phyloP scores from a whole-genome alignment of 2,113 vertebrate genomes.

The Oryzias javanicus region DNA sequence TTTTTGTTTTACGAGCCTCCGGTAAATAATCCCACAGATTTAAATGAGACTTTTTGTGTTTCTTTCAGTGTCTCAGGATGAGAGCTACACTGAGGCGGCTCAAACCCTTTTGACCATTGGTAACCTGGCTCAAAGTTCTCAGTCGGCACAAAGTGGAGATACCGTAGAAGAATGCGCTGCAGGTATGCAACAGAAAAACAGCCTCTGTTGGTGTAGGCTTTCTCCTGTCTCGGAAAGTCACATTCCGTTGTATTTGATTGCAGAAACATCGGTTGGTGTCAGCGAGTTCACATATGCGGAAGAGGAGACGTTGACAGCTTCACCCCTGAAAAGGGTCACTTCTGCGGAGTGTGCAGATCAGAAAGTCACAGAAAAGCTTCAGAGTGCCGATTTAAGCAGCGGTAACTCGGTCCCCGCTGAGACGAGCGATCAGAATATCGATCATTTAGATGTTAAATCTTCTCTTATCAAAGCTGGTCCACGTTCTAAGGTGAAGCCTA shows the following conservation, averaged over 20 bases:
- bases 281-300: conserved; percentile 31
- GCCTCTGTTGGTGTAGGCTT: not conserved
- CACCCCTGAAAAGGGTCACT: conserved; percentile 12
- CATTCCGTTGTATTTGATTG: conserved; percentile 18
- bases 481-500: conserved; percentile 47
- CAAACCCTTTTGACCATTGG: conserved; percentile 89
- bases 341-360: not conserved
- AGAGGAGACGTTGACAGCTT: conserved; percentile 9
- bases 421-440: conserved; percentile 3
- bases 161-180: not conserved
- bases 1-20: not conserved
- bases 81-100: conserved; percentile 89
- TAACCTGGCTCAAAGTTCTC: conserved; percentile 63
- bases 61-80: conserved; percentile 68
- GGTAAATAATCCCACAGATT: not conserved
- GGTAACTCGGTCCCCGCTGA: not conserved
- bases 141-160: conserved; percentile 25
- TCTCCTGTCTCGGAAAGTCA: not conserved
- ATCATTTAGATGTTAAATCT: not conserved
- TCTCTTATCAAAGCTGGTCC: conserved; percentile 10
- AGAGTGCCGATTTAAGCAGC: not conserved
- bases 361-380: not conserved
- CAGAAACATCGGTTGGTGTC: conserved; percentile 30
- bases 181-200: conserved; percentile 24
- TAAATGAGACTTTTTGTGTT: not conserved